Conservation (phyloP, 2,113 vertebrate species). For the Alexandromys fortis region DNA sequence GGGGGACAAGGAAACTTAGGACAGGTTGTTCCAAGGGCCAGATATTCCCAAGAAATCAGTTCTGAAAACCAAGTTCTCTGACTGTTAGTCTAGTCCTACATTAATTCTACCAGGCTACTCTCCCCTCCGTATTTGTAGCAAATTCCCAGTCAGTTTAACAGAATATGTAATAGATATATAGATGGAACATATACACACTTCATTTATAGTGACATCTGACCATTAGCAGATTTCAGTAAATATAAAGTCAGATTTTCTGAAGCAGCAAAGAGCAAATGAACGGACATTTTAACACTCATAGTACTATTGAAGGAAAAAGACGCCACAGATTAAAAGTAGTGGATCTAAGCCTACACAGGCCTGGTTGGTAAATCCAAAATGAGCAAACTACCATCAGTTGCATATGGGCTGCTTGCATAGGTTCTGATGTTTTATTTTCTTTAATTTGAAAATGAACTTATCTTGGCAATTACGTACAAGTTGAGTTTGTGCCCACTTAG, state of each 20-base stretch:
- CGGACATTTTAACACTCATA: background rate
- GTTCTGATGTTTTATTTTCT: background rate
- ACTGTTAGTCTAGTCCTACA: background rate
- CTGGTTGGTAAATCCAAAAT: background rate
- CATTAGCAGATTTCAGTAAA: conserved; percentile 23
- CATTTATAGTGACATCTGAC: conserved; percentile 37
- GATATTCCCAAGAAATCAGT: background rate
- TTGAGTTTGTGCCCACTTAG: background rate
- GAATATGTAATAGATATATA: background rate
- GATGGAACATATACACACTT: background rate
- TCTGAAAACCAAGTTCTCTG: background rate
- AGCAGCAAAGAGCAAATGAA: conserved; percentile 16
- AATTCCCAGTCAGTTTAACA: conserved; percentile 32
- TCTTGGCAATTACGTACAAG: background rate
- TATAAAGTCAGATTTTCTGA: conserved; percentile 47
- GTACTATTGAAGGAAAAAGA: background rate
- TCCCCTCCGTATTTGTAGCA: background rate
- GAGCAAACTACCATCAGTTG: background rate
- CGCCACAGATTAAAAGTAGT: background rate
- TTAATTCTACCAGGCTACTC: background rate
- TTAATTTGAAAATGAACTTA: conserved; percentile 38
- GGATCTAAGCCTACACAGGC: background rate
- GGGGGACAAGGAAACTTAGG: background rate
- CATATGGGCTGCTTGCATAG: background rate
- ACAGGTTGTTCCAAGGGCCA: background rate